These are phyloP conservation scores for Murina feae DNA, from an alignment of 2,113 vertebrate genomes.

Conservation along the genomic window DNA sequence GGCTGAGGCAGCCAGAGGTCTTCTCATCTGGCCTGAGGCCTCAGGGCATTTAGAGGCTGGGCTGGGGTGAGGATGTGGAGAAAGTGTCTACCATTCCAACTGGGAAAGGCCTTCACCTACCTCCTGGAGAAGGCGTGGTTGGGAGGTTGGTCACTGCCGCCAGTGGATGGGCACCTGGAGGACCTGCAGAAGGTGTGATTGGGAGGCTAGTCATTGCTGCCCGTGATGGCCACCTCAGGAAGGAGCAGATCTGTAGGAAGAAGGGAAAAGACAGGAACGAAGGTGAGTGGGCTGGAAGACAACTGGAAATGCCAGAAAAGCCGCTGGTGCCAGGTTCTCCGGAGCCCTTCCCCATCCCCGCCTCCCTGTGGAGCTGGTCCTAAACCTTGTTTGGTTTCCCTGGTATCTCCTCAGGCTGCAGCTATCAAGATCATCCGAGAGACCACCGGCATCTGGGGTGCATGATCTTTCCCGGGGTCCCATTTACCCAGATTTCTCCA, in stretches of 20 bases:
- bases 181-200: slow-evolving; percentile 10
- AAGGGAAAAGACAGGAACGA: background rate
- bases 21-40: background rate
- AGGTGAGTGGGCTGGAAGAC: background rate
- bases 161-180: background rate
- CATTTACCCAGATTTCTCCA: background rate
- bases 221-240: background rate
- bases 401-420: background rate
- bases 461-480: background rate
- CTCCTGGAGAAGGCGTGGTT: slow-evolving; percentile 45
- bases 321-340: background rate
- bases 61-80: background rate
- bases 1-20: background rate
- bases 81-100: background rate
- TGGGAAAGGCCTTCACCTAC: slow-evolving; percentile 49
- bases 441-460: background rate
- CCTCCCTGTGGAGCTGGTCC: too few relatives aligned
- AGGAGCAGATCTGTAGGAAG: slow-evolving; percentile 33
- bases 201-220: slow-evolving; percentile 35
- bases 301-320: background rate
- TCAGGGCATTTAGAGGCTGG: background rate
- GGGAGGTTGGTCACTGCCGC: slow-evolving; percentile 22
- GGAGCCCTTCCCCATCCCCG: background rate
- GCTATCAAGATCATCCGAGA: background rate
- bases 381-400: background rate